Percentiles rank a stretch among this genome's conserved stretches.
These are phyloP conservation scores for Cotesia vestalis DNA, from an alignment of 1,140 invertebrate species.

Conservation along the genomic window DNA sequence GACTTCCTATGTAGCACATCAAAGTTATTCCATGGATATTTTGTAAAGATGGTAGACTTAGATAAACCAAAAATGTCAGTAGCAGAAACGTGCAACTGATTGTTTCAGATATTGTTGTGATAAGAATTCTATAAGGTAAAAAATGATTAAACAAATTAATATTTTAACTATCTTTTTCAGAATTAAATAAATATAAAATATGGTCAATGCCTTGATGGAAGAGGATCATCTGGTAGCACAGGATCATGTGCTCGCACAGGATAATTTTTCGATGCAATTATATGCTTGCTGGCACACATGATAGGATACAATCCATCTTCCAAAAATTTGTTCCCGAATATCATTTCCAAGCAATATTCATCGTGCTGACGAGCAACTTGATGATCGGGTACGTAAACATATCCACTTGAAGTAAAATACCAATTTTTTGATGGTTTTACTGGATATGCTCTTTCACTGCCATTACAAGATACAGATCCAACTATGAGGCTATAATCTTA, in stretches of 20 bases:
- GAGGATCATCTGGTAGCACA: too few relatives aligned
- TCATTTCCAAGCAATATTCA: constrained; percentile 43
- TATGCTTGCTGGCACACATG: neutral
- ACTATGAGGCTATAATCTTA: constrained; percentile 48
- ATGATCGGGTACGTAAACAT: constrained; percentile 12
- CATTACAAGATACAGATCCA: constrained; percentile 20
- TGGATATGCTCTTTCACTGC: constrained; percentile 29
- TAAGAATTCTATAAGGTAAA: constrained; percentile 32
- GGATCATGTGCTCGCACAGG: neutral
- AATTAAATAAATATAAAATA: too few relatives aligned
- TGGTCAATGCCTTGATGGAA: too few relatives aligned
- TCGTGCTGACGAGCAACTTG: constrained; percentile 24
- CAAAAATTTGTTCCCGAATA: constrained; percentile 3
- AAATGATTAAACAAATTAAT: too few relatives aligned
- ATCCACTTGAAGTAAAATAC: constrained; percentile 32
- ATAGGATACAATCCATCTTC: constrained; percentile 25
- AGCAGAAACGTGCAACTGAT: constrained; percentile 68
- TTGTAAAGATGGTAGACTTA: constrained; percentile 68
- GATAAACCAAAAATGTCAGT: constrained; percentile 73
- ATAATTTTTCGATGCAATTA: neutral
- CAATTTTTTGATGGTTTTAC: constrained; percentile 27
- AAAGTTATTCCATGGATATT: constrained; percentile 78
- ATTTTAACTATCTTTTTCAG: too few relatives aligned
- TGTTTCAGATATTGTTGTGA: constrained; percentile 40
- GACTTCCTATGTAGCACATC: constrained; percentile 73